These are phyloP conservation scores for Ctenopoma multispine DNA, from an alignment of 2,797 vertebrate species.

Conservation along the genomic window DNA sequence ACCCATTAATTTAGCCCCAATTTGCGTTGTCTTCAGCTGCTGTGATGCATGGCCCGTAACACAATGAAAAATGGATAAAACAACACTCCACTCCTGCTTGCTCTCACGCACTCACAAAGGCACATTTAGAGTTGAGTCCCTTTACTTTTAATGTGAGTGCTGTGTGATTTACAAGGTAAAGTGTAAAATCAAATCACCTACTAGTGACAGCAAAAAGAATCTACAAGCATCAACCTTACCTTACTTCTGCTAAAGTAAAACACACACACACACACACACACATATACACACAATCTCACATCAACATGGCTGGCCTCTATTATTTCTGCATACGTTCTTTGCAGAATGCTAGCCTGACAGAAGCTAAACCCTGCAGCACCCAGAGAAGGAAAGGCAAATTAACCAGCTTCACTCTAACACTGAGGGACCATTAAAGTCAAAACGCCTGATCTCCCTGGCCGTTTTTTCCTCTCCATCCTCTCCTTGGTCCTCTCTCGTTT, in stretches of 20 bases:
- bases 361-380: conserved; percentile 71
- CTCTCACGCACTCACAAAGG: conserved; percentile 14
- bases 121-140: conserved; percentile 22
- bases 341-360: conserved; percentile 63
- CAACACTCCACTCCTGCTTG: conserved; percentile 18
- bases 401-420: conserved; percentile 79
- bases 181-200: conserved; percentile 32
- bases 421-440: conserved; percentile 79
- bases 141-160: conserved; percentile 41
- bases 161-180: conserved; percentile 27
- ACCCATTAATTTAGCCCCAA: conserved; percentile 79
- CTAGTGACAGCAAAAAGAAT: not conserved
- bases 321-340: conserved; percentile 63
- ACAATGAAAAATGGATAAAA: conserved; percentile 27
- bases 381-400: conserved; percentile 78
- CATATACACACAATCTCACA: conserved; percentile 24
- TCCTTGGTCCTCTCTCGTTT: conserved; percentile 76
- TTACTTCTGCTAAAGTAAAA: no score
- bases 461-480: conserved; percentile 72
- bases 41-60: conserved; percentile 63
- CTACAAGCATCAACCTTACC: not conserved
- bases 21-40: conserved; percentile 73
- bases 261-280: not conserved
- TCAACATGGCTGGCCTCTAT: conserved; percentile 47
- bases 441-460: conserved; percentile 78